phyloP scores from a whole-genome alignment of 2,113 vertebrate species.

The Scomber colias region DNA sequence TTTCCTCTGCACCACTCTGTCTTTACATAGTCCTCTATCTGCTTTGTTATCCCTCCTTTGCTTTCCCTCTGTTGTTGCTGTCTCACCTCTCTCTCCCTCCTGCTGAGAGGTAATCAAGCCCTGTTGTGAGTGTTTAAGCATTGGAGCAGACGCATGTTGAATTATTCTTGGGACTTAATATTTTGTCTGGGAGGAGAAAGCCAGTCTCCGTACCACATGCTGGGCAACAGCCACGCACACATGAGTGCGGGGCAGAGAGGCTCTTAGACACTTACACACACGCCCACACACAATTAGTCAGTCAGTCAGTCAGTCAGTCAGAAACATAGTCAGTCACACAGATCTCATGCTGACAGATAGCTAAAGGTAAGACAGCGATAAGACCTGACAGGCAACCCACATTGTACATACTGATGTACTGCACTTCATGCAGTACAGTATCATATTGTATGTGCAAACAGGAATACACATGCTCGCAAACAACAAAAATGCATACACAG shows the following conservation, averaged over 20 bases:
- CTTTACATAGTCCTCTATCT: conserved; percentile 25
- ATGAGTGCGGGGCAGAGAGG: conserved; percentile 2
- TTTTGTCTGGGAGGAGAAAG: conserved; percentile 60
- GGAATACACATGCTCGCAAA: conserved; percentile 10
- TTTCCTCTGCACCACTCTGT: conserved; percentile 14
- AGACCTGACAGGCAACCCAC: conserved; percentile 53
- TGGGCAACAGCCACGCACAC: conserved; percentile 43
- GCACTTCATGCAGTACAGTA: conserved; percentile 3
- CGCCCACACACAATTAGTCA: conserved; percentile 40
- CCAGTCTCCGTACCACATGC: conserved; percentile 41
- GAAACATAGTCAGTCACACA: conserved; percentile 54
- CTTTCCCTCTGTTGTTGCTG: conserved; percentile 59
- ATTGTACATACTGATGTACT: conserved; percentile 38
- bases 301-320: conserved; percentile 53
- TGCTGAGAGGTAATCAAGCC: conserved; percentile 77
- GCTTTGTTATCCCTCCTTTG: conserved; percentile 65
- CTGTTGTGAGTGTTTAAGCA: conserved; percentile 80
- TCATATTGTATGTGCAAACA: background rate
- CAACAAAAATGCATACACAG: conserved; percentile 1
- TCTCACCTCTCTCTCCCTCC: conserved; percentile 58
- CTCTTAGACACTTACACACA: conserved; percentile 15
- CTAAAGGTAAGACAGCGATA: conserved; percentile 66
- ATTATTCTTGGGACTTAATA: conserved; percentile 70
- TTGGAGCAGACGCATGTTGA: conserved; percentile 56
- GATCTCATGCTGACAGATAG: conserved; percentile 63